Conservation (phyloP, 2,888 invertebrate genomes). For the Hofmannophila pseudospretella region DNA sequence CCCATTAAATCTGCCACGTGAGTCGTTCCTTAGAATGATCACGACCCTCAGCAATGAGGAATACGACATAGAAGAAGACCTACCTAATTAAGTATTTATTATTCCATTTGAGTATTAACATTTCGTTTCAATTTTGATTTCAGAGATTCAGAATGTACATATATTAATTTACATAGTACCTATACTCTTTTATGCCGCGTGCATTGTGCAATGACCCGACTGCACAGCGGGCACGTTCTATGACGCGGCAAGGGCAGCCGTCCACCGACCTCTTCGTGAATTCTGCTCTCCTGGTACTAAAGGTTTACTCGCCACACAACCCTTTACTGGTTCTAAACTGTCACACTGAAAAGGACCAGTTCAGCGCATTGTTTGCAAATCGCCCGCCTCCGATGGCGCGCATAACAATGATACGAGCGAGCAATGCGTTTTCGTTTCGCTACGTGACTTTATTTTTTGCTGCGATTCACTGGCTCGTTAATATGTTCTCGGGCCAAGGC, state of each 20-base stretch:
- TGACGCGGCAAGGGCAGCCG: constrained; percentile 45
- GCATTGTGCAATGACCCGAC: constrained; percentile 39
- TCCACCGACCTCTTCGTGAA: constrained; percentile 33
- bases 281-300: constrained; percentile 56
- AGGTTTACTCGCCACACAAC: constrained; percentile 62
- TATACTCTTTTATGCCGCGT: constrained; percentile 15
- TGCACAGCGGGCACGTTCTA: constrained; percentile 18
- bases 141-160: too few species aligned
- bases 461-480: constrained; percentile 18
- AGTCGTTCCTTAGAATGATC: too few species aligned
- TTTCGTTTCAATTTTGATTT: too few species aligned
- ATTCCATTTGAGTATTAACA: too few species aligned
- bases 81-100: too few species aligned
- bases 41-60: too few species aligned
- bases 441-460: constrained; percentile 25
- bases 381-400: constrained; percentile 8
- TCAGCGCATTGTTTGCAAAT: constrained; percentile 40
- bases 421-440: constrained; percentile 17
- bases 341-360: constrained; percentile 39
- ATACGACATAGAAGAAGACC: too few species aligned
- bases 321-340: constrained; percentile 62
- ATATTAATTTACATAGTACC: too few species aligned
- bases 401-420: constrained; percentile 18
- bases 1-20: too few species aligned
- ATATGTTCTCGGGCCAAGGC: constrained; percentile 26